Conservation (phyloP, 2,113 vertebrate genomes). For the Copsychus sechellarum region DNA sequence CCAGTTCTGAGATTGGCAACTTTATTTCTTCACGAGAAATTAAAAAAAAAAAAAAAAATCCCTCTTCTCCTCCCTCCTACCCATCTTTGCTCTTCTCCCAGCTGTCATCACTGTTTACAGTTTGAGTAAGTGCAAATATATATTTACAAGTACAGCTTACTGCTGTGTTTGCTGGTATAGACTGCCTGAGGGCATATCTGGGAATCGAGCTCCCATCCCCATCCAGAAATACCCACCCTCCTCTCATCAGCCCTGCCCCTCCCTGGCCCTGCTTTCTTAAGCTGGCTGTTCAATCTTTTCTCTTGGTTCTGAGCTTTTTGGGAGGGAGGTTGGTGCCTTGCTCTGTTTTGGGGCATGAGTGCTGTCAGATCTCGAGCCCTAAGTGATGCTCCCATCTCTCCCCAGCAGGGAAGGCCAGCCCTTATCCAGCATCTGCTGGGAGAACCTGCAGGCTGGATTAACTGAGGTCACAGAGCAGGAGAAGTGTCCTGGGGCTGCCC, state of each 20-base stretch:
- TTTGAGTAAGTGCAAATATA: slow-evolving; percentile 11
- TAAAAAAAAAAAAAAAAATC: background rate
- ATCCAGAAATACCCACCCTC: background rate
- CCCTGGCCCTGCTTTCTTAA: background rate
- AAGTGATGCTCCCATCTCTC: background rate
- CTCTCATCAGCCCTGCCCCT: background rate
- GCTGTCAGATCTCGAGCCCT: background rate
- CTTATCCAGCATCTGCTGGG: background rate
- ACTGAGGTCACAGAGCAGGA: background rate
- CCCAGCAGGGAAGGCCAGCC: rapidly evolving
- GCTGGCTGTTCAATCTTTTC: background rate
- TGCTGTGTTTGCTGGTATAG: slow-evolving; percentile 8
- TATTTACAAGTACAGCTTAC: slow-evolving; percentile 6
- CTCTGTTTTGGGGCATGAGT: rapidly evolving
- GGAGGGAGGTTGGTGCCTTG: background rate
- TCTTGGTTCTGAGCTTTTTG: background rate
- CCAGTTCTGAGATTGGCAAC: background rate
- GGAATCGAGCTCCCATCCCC: background rate
- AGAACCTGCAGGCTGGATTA: background rate
- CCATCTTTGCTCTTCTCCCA: slow-evolving; percentile 4
- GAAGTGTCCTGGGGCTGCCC: background rate
- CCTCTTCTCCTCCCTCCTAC: background rate
- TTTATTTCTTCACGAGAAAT: background rate
- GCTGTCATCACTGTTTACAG: slow-evolving; percentile 16
- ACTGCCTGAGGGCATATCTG: background rate